These are phyloP conservation scores for Horisme vitalbata DNA, from an alignment of 2,888 invertebrate species.

Conservation along the genomic window DNA sequence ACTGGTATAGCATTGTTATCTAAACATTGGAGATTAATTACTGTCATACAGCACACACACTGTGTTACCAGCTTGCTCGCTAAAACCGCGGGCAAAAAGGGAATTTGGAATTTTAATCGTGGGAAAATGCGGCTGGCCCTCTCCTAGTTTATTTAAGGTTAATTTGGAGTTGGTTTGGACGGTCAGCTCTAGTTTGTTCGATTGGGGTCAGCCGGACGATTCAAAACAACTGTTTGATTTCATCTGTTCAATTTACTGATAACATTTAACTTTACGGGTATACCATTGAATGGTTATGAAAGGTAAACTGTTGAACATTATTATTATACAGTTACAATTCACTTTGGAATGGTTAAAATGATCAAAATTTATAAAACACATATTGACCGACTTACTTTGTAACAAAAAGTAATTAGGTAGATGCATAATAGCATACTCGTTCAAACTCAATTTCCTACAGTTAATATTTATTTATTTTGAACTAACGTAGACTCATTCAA, in stretches of 20 bases:
- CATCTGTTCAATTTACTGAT: constrained; percentile 27
- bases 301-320: constrained; percentile 4
- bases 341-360: no score
- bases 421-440: no score
- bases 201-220: constrained; percentile 45
- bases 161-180: constrained; percentile 62
- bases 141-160: constrained; percentile 72
- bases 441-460: background rate
- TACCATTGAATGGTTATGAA: constrained; percentile 6
- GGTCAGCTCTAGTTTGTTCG: constrained; percentile 61
- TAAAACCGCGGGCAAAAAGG: constrained; percentile 60
- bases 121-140: constrained; percentile 53
- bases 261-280: constrained; percentile 22
- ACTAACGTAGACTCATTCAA: constrained; percentile 22
- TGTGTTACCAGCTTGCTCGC: constrained; percentile 34
- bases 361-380: no score
- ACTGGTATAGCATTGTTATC: no score
- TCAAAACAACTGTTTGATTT: constrained; percentile 39
- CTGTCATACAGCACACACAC: background rate
- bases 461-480: no score
- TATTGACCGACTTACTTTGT: no score
- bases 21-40: background rate
- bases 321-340: background rate
- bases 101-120: constrained; percentile 52
- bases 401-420: no score